These are phyloP conservation scores for Tortricodes alternella DNA, from an alignment of 2,888 invertebrate species.

Conservation along the genomic window DNA sequence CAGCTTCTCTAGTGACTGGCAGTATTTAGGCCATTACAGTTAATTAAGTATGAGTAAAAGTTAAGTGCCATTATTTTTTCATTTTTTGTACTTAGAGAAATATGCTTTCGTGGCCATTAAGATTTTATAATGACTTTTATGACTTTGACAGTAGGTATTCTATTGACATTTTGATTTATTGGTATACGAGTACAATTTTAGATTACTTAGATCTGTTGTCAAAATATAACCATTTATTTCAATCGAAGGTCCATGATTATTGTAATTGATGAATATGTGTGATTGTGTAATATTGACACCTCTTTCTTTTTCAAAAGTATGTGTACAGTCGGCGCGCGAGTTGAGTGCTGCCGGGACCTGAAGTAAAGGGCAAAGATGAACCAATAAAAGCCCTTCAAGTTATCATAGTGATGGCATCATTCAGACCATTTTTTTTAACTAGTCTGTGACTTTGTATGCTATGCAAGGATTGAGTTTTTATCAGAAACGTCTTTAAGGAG, in stretches of 20 bases:
- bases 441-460: background rate
- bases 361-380: too few species aligned
- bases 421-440: background rate
- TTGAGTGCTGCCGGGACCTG: too few species aligned
- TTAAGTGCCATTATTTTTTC: slow-evolving; percentile 50
- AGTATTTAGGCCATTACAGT: slow-evolving; percentile 43
- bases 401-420: background rate
- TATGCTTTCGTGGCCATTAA: slow-evolving; percentile 8
- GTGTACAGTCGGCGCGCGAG: too few species aligned
- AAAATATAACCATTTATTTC: too few species aligned
- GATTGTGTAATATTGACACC: too few species aligned
- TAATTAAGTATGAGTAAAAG: slow-evolving; percentile 37
- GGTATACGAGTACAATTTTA: background rate
- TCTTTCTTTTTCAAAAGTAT: too few species aligned
- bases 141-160: background rate
- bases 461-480: background rate
- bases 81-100: slow-evolving; percentile 32
- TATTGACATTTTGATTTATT: slow-evolving; percentile 8
- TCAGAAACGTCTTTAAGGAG: too few species aligned
- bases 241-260: too few species aligned
- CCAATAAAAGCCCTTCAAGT: background rate
- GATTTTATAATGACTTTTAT: slow-evolving; percentile 7
- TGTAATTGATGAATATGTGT: too few species aligned
- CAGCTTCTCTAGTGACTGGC: slow-evolving; percentile 35
- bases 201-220: too few species aligned